These are phyloP conservation scores for Calameuta pallipes DNA, from an alignment of 2,888 invertebrate species.

Conservation along the genomic window DNA sequence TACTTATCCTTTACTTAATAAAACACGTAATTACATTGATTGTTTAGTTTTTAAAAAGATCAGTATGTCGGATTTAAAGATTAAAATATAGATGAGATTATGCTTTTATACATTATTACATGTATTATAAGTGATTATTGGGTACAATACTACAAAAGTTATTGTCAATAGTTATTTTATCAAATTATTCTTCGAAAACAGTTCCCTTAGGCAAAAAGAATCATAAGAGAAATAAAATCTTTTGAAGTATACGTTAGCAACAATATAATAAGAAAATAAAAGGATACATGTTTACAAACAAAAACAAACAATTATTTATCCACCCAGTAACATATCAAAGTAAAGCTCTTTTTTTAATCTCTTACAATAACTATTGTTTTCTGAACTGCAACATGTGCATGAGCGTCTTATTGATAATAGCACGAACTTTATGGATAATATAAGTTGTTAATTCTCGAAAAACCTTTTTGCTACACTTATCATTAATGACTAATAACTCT, in stretches of 20 bases:
- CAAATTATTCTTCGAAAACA: too few relatives aligned
- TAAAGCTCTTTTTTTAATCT: background rate
- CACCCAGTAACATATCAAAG: background rate
- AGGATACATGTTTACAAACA: background rate
- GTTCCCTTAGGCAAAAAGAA: too few relatives aligned
- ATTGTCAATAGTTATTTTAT: background rate
- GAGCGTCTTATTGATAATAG: slow-evolving; percentile 43
- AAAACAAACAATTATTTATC: background rate
- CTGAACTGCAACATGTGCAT: slow-evolving; percentile 47
- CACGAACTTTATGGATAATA: slow-evolving; percentile 48
- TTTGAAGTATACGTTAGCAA: too few relatives aligned
- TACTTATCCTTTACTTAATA: background rate
- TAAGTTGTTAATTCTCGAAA: slow-evolving; percentile 53
- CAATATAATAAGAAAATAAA: background rate
- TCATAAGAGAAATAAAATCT: too few relatives aligned
- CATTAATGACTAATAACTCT: slow-evolving; percentile 44
- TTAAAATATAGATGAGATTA: background rate
- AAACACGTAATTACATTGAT: background rate
- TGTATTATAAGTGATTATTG: background rate
- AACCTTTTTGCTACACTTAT: slow-evolving; percentile 45
- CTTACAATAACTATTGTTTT: slow-evolving; percentile 10
- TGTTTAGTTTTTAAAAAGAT: background rate
- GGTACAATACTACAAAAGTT: background rate
- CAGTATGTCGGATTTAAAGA: background rate
- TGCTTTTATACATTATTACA: background rate